Evolutionary conservation across 2,888 invertebrate species (phyloP), one percentile per base, ranked within the genome.

Genomic region (Biston betularia): DNA sequence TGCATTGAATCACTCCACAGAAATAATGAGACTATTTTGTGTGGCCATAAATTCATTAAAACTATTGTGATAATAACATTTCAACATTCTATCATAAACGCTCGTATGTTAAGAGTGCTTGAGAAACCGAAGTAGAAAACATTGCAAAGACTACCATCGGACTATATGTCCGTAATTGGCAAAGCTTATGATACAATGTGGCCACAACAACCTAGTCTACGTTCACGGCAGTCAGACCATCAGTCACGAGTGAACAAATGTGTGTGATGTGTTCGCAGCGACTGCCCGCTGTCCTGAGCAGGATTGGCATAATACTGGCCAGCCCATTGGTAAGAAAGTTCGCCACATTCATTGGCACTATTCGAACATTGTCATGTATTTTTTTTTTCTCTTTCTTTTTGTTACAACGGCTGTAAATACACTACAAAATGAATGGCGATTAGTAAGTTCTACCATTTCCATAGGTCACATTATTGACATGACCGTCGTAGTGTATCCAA

Each of bases 251-350:
- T 94, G 93, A 93, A 93, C 89, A 89, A 90, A 77, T 90, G 91
- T 94, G 93, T 95, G 94, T 95, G 94, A 95, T 95, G 95, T 95
- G 92, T 95, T 96, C 97, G 94, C 97, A 97, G 97, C 97, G 97
- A 95, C 97, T 97, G 95, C 97, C 97, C 95, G 97, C 97, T 95
- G 97, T 97, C 95, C 97, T 97, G 96, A 97, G 97, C 97, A 96
- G 97, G 96, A 97, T 97, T 96, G 97, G 97, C 96, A 97, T 97
- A 95, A 97, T 97, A 96, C 97, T 97, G 96, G 97, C 97, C 96
- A 97, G 97, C 96, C 97, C 97, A 94, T 96, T 97, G 97, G 97
- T 97, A 97, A 97, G 97, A 92, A 90, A 80, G 84, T 89, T 88
- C 89, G 93, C 93, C 92, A 82, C 87, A 82, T 84, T 86, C 92